These are phyloP conservation scores for Litoditis marina DNA, from an alignment of 2,888 invertebrate genomes.

Conservation along the genomic window DNA sequence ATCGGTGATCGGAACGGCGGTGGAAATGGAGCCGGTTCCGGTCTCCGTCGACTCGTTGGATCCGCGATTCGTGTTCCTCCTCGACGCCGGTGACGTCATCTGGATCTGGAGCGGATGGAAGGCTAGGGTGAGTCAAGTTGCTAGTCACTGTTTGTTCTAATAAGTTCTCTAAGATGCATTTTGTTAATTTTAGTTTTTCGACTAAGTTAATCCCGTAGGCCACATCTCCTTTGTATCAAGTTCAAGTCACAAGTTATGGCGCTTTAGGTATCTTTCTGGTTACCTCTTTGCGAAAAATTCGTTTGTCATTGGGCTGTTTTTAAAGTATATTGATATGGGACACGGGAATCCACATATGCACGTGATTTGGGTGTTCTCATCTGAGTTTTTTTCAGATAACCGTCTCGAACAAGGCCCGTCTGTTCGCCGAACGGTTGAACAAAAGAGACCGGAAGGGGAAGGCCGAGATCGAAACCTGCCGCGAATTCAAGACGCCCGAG, in stretches of 20 bases:
- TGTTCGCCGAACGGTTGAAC: slow-evolving; percentile 96
- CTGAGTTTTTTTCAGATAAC: slow-evolving; percentile 53
- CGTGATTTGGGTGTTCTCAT: too few species aligned
- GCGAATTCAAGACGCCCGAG: slow-evolving; percentile 77
- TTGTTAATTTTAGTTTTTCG: too few species aligned
- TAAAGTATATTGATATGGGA: too few species aligned
- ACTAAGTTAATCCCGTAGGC: too few species aligned
- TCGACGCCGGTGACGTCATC: slow-evolving; percentile 79
- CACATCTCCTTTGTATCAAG: too few species aligned
- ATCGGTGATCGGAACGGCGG: slow-evolving; percentile 50
- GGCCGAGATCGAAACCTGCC: slow-evolving; percentile 81
- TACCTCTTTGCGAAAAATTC: too few species aligned
- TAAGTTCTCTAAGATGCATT: not conserved
- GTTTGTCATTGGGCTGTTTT: too few species aligned
- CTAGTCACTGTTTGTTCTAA: too few species aligned
- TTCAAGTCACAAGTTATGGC: too few species aligned
- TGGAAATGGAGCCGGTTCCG: slow-evolving; percentile 67
- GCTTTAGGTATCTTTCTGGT: too few species aligned
- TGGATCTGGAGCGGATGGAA: slow-evolving; percentile 85
- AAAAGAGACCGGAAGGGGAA: slow-evolving; percentile 95
- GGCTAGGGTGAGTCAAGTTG: slow-evolving; percentile 57
- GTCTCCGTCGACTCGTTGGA: slow-evolving; percentile 73
- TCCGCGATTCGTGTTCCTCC: slow-evolving; percentile 83
- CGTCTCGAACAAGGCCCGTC: slow-evolving; percentile 65
- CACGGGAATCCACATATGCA: too few species aligned